Percentiles rank a stretch among this genome's conserved stretches.
phyloP scores from a whole-genome alignment of 2,797 vertebrate genomes.

The Vultur gryphus region DNA sequence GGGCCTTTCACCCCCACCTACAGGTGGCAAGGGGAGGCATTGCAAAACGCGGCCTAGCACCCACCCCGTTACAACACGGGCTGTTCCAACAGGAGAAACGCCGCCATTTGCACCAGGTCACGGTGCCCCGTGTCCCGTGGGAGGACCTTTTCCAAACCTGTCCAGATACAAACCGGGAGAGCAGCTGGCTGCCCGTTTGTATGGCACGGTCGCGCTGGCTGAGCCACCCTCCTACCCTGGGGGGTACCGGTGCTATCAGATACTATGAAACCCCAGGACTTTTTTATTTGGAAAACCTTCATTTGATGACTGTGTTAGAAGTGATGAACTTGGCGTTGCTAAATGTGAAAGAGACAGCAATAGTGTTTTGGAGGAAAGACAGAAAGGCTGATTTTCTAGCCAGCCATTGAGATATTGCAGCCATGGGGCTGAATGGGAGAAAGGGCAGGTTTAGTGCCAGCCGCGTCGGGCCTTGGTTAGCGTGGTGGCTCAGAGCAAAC shows the following conservation, averaged over 20 bases:
- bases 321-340: background rate
- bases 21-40: accelerated
- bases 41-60: background rate
- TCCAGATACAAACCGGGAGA: accelerated
- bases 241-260: accelerated
- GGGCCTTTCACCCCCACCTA: accelerated
- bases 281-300: background rate
- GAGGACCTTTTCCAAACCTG: background rate
- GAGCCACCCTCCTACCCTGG: background rate
- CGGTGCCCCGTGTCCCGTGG: background rate
- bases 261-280: accelerated
- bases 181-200: background rate
- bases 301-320: background rate
- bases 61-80: accelerated
- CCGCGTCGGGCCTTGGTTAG: background rate
- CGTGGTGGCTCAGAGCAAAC: background rate
- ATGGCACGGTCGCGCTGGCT: accelerated
- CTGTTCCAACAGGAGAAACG: accelerated
- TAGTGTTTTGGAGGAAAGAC: background rate
- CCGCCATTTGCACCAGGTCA: background rate
- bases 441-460: background rate
- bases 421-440: accelerated
- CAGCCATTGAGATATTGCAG: accelerated
- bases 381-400: background rate
- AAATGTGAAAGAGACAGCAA: no score